Evolutionary conservation across 2,113 vertebrate genomes (phyloP).

Genomic region (Antechinus flavipes): DNA sequence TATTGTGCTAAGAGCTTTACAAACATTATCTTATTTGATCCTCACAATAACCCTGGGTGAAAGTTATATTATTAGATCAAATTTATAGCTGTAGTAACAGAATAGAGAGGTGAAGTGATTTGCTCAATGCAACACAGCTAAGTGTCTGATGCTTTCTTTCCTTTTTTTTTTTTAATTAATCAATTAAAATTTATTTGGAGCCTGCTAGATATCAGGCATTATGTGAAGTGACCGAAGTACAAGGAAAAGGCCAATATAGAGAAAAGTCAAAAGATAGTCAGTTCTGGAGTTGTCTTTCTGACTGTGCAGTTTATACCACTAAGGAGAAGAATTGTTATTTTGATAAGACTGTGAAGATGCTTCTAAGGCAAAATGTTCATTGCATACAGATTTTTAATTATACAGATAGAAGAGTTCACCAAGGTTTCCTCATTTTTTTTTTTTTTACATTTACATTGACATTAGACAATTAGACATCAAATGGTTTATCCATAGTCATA

Average conservation of each 20-base stretch:
- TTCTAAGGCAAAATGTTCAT: neutral
- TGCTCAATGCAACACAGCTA: neutral
- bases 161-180: too few relatives aligned
- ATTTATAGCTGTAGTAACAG: neutral
- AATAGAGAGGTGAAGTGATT: neutral
- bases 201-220: too few relatives aligned
- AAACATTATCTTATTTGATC: neutral
- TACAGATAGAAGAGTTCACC: neutral
- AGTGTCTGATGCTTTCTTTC: neutral
- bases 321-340: neutral
- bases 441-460: neutral
- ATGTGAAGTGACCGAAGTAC: too few relatives aligned
- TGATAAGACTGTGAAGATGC: neutral
- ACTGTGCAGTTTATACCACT: neutral
- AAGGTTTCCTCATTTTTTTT: neutral
- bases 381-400: neutral
- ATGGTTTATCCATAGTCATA: neutral
- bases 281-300: neutral
- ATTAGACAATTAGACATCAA: neutral
- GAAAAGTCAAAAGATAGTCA: too few relatives aligned
- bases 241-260: too few relatives aligned
- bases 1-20: neutral
- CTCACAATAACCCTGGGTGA: neutral
- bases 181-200: too few relatives aligned
- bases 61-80: neutral